These are phyloP conservation scores for Sussaba pulchella DNA, from an alignment of 2,888 invertebrate species.

Conservation along the genomic window DNA sequence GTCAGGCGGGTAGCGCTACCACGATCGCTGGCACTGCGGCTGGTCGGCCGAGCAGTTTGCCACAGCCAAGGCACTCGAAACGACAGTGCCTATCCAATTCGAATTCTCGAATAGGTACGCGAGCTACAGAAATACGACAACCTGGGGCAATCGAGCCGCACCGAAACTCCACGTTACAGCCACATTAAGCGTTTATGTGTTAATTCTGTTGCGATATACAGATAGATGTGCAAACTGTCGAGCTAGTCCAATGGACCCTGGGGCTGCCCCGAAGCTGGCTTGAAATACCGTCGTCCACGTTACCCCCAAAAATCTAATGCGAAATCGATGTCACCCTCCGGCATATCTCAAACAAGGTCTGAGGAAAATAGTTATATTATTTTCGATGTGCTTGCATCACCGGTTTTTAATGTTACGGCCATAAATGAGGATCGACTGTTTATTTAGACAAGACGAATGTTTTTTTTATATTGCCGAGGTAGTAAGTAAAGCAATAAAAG, in stretches of 20 bases:
- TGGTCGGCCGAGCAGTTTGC: conserved; percentile 35
- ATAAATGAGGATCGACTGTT: too few species aligned
- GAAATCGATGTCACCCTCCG: conserved; percentile 70
- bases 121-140: conserved; percentile 37
- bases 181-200: conserved; percentile 46
- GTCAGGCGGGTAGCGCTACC: conserved; percentile 32
- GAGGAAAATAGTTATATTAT: neutral
- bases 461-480: too few species aligned
- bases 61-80: conserved; percentile 1
- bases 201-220: conserved; percentile 14
- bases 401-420: too few species aligned
- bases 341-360: conserved; percentile 42
- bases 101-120: conserved; percentile 12
- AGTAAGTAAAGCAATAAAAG: too few species aligned
- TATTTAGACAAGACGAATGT: too few species aligned
- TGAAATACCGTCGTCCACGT: conserved; percentile 38
- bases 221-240: conserved; percentile 31
- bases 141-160: conserved; percentile 35
- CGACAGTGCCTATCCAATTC: conserved; percentile 28
- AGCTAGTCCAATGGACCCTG: conserved; percentile 12
- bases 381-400: too few species aligned
- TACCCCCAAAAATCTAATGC: conserved; percentile 67
- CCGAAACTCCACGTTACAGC: neutral
- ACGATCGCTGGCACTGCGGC: conserved; percentile 52
- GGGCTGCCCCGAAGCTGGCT: conserved; percentile 49